A percentile compares a stretch with the other conserved stretches of the same genome.
phyloP scores from a whole-genome alignment of 2,113 vertebrate species.

The Pteruthius melanotis region DNA sequence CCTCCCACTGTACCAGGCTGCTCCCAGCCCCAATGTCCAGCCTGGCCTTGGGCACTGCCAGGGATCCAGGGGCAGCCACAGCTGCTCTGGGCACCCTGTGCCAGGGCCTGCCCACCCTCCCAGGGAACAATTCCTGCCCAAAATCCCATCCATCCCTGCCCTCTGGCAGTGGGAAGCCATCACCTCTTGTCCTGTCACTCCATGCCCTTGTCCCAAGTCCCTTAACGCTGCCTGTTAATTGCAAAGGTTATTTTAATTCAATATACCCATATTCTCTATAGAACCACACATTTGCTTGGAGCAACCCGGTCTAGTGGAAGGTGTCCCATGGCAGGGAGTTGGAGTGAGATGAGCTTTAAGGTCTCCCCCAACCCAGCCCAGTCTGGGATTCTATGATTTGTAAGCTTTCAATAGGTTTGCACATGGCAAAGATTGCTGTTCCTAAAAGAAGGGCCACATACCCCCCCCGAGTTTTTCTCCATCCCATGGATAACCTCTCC shows the following conservation, averaged over 20 bases:
- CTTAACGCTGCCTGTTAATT: background rate
- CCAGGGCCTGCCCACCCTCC: background rate
- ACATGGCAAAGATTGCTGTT: background rate
- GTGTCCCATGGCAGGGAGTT: background rate
- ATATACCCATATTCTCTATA: background rate
- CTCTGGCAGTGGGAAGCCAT: background rate
- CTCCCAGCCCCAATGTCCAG: background rate
- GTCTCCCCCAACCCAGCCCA: accelerated
- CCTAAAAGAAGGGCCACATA: background rate
- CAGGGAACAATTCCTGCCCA: background rate
- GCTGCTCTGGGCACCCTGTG: background rate
- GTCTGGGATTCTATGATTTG: background rate
- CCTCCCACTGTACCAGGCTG: background rate
- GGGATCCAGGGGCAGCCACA: background rate
- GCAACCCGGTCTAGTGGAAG: background rate
- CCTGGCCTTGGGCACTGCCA: background rate
- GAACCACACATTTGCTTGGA: background rate
- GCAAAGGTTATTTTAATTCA: background rate
- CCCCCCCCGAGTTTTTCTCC: background rate
- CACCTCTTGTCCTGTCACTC: background rate
- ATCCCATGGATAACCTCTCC: background rate
- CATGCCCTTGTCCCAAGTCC: too few species aligned
- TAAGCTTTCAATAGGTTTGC: background rate
- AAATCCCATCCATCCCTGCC: accelerated
- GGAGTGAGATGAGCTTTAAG: background rate